These are phyloP conservation scores for Pollimyrus isidori DNA, from an alignment of 2,113 vertebrate species.

Conservation along the genomic window DNA sequence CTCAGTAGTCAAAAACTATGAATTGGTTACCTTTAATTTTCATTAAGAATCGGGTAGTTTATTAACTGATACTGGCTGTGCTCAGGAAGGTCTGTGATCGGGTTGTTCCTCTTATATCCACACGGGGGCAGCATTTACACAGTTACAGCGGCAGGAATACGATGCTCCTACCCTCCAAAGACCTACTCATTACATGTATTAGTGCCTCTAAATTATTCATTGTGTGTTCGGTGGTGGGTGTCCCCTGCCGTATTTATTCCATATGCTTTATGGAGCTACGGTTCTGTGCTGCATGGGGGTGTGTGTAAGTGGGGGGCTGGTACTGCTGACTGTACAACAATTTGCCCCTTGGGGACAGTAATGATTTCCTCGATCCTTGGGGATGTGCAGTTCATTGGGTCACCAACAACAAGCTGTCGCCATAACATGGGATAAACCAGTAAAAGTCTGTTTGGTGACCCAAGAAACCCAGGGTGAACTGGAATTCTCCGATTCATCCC, in stretches of 20 bases:
- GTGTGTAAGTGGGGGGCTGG: too few species aligned
- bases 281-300: neutral
- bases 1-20: neutral
- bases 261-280: neutral
- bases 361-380: too few species aligned
- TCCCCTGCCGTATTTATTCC: neutral
- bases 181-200: neutral
- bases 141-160: neutral
- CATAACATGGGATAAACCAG: too few species aligned
- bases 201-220: neutral
- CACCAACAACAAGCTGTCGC: too few species aligned
- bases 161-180: neutral
- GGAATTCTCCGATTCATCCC: too few species aligned
- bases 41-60: neutral
- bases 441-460: too few species aligned
- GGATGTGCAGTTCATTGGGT: too few species aligned
- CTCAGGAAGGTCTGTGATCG: neutral
- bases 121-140: neutral
- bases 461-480: too few species aligned
- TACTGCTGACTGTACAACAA: too few species aligned
- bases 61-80: neutral
- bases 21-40: neutral
- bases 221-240: neutral
- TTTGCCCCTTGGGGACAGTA: too few species aligned
- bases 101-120: neutral